Percentiles rank a stretch among this genome's conserved stretches.
Evolutionary conservation across 2,888 invertebrate species (phyloP).

Genomic region (Hirtodrosophila histrioides): DNA sequence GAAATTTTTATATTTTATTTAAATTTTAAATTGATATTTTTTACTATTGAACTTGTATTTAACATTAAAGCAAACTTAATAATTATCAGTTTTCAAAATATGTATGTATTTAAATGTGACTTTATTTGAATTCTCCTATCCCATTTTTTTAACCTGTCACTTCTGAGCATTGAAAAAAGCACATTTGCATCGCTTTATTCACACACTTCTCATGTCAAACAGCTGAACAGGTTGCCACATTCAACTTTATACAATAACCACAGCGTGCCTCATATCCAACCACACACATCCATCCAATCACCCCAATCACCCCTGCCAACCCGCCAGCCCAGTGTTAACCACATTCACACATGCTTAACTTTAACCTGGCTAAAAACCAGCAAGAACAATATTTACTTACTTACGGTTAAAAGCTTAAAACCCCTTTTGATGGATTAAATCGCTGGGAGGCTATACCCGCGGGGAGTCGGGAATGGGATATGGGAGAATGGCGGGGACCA

Average conservation of each 20-base stretch:
- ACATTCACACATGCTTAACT: slow-evolving; percentile 18
- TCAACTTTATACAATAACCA: slow-evolving; percentile 10
- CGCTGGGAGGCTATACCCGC: neutral
- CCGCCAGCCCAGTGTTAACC: neutral
- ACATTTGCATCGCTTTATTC: neutral
- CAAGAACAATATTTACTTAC: slow-evolving; percentile 26
- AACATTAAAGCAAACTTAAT: too few species aligned
- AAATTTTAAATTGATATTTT: too few species aligned
- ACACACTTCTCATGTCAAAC: neutral
- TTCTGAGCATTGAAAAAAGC: neutral
- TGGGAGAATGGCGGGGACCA: neutral
- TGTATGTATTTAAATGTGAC: too few species aligned
- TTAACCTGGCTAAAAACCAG: slow-evolving; percentile 8
- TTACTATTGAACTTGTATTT: too few species aligned
- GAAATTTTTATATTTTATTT: too few species aligned
- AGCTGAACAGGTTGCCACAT: neutral
- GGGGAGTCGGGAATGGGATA: neutral
- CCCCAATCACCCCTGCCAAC: neutral
- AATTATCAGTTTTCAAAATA: too few species aligned
- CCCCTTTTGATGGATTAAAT: slow-evolving; percentile 13
- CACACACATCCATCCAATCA: slow-evolving; percentile 6
- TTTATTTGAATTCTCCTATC: too few species aligned
- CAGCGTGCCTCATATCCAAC: neutral
- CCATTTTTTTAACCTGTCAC: neutral
- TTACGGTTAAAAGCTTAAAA: slow-evolving; percentile 32